Percentiles rank a stretch among this genome's conserved stretches.
Evolutionary conservation across 2,888 invertebrate species (phyloP).

Genomic region (Apodemia duryi): DNA sequence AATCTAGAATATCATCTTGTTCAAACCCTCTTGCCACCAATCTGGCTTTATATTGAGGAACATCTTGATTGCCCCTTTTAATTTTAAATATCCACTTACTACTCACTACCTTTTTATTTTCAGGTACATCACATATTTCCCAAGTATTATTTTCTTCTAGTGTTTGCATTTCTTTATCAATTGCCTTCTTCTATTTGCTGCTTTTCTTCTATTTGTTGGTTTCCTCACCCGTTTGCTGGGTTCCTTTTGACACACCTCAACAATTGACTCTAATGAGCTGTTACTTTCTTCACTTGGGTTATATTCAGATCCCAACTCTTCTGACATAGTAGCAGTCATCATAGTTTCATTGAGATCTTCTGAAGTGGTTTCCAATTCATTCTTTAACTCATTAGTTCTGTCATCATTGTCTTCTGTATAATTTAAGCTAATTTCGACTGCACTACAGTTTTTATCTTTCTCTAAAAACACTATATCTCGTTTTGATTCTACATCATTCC

Average conservation of each 20-base stretch:
- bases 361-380: neutral
- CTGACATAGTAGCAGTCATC: neutral
- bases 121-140: constrained; percentile 12
- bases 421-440: neutral
- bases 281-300: constrained; percentile 4
- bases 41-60: constrained; percentile 31
- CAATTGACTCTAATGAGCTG: neutral
- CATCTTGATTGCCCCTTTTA: constrained; percentile 23
- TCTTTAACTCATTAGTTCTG: neutral
- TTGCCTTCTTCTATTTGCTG: constrained; percentile 26
- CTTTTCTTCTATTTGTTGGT: constrained; percentile 25
- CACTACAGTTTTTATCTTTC: neutral
- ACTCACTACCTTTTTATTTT: neutral
- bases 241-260: constrained; percentile 1
- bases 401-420: neutral
- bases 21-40: constrained; percentile 35
- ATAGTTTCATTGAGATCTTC: neutral
- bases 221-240: neutral
- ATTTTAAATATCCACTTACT: constrained; percentile 13
- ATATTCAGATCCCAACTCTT: neutral
- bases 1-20: constrained; percentile 27
- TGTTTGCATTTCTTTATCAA: constrained; percentile 26
- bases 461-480: constrained; percentile 24
- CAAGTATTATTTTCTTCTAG: constrained; percentile 29
- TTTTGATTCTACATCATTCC: constrained; percentile 22